Percentiles rank a stretch among this genome's conserved stretches.
These are phyloP conservation scores for Pseudanteris insignis DNA, from an alignment of 2,888 invertebrate species.

Conservation along the genomic window DNA sequence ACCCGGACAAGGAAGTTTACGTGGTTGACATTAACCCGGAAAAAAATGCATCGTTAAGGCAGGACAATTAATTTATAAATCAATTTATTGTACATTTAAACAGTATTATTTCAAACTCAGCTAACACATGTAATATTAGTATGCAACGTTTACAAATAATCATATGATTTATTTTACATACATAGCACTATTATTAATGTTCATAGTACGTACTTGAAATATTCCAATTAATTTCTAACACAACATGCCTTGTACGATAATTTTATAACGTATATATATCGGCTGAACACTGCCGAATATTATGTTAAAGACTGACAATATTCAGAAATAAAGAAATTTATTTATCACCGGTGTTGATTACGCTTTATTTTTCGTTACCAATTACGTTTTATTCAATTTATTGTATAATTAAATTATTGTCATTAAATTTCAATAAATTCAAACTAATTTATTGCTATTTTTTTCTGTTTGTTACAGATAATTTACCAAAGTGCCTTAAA, in stretches of 20 bases:
- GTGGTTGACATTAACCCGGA: slow-evolving; percentile 53
- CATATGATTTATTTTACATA: too few relatives aligned
- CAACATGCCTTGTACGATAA: too few relatives aligned
- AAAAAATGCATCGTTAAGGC: background rate
- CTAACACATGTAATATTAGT: too few relatives aligned
- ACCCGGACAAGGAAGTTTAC: slow-evolving; percentile 54
- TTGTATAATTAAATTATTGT: background rate
- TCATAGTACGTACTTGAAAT: too few relatives aligned
- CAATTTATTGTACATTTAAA: background rate
- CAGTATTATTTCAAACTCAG: background rate
- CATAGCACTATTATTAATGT: too few relatives aligned
- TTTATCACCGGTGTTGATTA: slow-evolving; percentile 1
- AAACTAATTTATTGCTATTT: background rate
- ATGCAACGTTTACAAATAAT: too few relatives aligned
- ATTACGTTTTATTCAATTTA: too few relatives aligned
- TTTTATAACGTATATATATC: too few relatives aligned
- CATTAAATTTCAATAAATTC: background rate
- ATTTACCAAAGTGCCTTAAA: slow-evolving; percentile 39
- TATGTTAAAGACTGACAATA: slow-evolving; percentile 13
- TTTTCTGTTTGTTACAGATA: slow-evolving; percentile 2
- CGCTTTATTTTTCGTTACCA: background rate
- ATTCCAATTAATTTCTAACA: too few relatives aligned
- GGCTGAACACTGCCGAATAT: too few relatives aligned
- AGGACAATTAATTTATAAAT: too few relatives aligned
- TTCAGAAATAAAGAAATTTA: slow-evolving; percentile 7